Conservation (phyloP, 2,888 invertebrate species). For the Thymelicus lineola region DNA sequence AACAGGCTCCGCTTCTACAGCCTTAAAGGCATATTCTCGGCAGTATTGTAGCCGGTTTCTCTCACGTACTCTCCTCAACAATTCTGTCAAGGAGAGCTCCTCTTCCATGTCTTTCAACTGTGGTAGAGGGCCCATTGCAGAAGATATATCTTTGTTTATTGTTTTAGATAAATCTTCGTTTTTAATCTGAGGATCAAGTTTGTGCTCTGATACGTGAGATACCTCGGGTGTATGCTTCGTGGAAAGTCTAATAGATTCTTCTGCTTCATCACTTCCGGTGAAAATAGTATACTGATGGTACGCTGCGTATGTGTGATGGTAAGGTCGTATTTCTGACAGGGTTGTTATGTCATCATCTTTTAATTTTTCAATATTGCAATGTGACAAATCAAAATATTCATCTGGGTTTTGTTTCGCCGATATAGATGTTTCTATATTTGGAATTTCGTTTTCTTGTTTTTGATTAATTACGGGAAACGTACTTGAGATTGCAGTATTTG, state of each 20-base stretch:
- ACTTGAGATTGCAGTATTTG: slow-evolving; percentile 41
- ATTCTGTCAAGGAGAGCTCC: slow-evolving; percentile 54
- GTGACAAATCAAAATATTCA: slow-evolving; percentile 39
- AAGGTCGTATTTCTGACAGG: slow-evolving; percentile 6
- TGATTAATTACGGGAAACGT: slow-evolving; percentile 17
- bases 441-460: slow-evolving; percentile 9
- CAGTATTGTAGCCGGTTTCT: slow-evolving; percentile 52
- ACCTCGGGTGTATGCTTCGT: slow-evolving; percentile 15
- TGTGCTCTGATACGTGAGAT: slow-evolving; percentile 16
- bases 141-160: slow-evolving; percentile 12
- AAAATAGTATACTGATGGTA: slow-evolving; percentile 27
- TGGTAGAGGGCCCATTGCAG: slow-evolving; percentile 42
- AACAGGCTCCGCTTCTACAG: slow-evolving; percentile 45
- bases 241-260: background rate
- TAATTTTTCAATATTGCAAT: slow-evolving; percentile 7
- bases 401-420: slow-evolving; percentile 44
- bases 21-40: slow-evolving; percentile 43
- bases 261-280: background rate
- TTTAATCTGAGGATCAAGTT: slow-evolving; percentile 10
- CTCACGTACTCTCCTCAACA: slow-evolving; percentile 58
- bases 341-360: slow-evolving; percentile 3
- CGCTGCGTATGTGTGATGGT: background rate
- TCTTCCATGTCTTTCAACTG: slow-evolving; percentile 40
- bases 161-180: background rate
- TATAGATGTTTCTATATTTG: slow-evolving; percentile 38